Evolutionary conservation across 2,113 vertebrate genomes (phyloP), one percentile per base, ranked within the genome.

Genomic region (Siphamia tubifer): DNA sequence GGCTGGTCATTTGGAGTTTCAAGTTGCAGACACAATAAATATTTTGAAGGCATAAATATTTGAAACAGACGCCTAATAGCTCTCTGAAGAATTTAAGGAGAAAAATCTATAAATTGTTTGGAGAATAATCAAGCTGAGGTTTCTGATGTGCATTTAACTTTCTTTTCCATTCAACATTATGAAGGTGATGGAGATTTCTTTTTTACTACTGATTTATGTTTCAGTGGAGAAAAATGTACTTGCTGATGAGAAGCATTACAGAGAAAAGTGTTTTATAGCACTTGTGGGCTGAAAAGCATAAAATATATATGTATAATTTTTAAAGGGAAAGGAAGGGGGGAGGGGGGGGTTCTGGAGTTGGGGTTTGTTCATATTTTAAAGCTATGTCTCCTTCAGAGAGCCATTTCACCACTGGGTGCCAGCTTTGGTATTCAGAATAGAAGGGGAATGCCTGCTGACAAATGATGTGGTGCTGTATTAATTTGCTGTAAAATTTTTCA

Each of bases 401-500:
- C 32, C 3, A 53, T 13, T 19, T 56, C 79, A 65, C 81, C 0
- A 43, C 74, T 67, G 70, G 72, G 65, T 56, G 70, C 71, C 48
- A 8, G 23, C 77, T 85, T 83, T 74, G 53, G 54, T 77, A 77
- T 73, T 85, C 47, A 75, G 53, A 75, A 53, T 45, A 40, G 36
- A 21, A 21, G 1, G 47, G 45, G 74, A 74, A 19, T 15, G 54
- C 68, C 79, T 36, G 82, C 87, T 85, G 88, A 90, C 79, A 91
- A 89, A 89, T 72, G 73, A 79, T 58, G 66, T 49, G 53, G 43
- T 17, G 76, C 53, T 64, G 47, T 73, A 43, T 80, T 90, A 74
- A 90, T 87, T 81, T 78, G 77, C 74, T 71, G 69, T 71, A 72
- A 83, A 80, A 67, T 52, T 80, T 82, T 80, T 90, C 77, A 88